Evolutionary conservation across 1,140 invertebrate species (phyloP).

Genomic region (Neomicropteryx cornuta): DNA sequence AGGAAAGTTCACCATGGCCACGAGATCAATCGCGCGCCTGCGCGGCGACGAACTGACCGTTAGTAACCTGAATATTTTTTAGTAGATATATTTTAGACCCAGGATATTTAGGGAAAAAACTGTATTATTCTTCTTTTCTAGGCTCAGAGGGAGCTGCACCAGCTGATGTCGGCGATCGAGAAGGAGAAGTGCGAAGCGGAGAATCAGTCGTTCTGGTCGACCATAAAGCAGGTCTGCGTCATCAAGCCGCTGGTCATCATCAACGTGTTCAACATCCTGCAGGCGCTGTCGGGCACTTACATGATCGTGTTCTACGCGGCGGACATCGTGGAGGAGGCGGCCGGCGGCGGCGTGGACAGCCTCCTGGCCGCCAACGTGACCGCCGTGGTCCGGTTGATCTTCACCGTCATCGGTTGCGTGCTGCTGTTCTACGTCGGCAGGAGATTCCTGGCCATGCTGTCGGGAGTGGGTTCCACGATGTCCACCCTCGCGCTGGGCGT

Average conservation of each 20-base stretch:
- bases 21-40: constrained; percentile 51
- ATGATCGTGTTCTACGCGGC: constrained; percentile 65
- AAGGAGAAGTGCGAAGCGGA: constrained; percentile 36
- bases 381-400: constrained; percentile 47
- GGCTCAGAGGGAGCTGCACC: constrained; percentile 43
- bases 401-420: constrained; percentile 50
- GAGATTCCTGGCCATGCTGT: constrained; percentile 48
- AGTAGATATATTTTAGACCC: neutral
- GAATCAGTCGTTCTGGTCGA: constrained; percentile 34
- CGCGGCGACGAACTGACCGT: constrained; percentile 47
- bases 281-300: constrained; percentile 61
- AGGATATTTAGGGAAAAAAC: neutral
- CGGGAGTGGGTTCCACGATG: constrained; percentile 49
- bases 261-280: constrained; percentile 55
- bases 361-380: constrained; percentile 52
- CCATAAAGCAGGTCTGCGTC: constrained; percentile 42
- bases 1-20: constrained; percentile 47
- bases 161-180: constrained; percentile 36
- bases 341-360: constrained; percentile 31
- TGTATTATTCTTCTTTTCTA: constrained; percentile 18
- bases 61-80: constrained; percentile 16
- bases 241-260: constrained; percentile 59
- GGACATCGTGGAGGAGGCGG: constrained; percentile 49
- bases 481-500: constrained; percentile 46
- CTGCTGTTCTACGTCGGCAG: constrained; percentile 49